Percentiles rank a stretch among this genome's conserved stretches.
Conservation (phyloP, 2,888 invertebrate species). For the Tenthredo livida region DNA sequence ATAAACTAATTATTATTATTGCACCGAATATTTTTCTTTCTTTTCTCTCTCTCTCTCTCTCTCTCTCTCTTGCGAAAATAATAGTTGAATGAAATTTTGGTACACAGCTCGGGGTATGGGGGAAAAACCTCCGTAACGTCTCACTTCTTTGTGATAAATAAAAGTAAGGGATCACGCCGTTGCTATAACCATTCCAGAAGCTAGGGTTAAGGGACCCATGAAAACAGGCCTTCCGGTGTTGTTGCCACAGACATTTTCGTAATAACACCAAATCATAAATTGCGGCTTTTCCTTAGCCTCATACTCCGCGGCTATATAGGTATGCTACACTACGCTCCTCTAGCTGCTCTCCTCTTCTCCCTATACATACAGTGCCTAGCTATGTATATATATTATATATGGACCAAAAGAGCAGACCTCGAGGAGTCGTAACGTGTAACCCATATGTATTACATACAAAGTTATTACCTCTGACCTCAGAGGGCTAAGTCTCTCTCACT, state of each 20-base stretch:
- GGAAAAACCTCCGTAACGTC: not conserved
- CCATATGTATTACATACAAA: not conserved
- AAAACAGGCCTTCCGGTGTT: constrained; percentile 35
- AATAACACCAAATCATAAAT: constrained; percentile 67
- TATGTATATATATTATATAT: not conserved
- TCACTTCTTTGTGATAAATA: constrained; percentile 46
- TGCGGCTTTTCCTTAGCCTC: constrained; percentile 57
- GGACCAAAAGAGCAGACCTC: constrained; percentile 8
- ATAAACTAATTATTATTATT: too few species aligned
- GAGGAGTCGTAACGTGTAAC: not conserved
- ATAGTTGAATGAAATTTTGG: not conserved
- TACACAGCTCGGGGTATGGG: not conserved
- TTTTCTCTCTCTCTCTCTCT: not conserved
- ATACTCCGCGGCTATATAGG: not conserved
- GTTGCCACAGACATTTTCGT: constrained; percentile 55
- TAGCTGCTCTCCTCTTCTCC: not conserved
- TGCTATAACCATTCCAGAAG: constrained; percentile 36
- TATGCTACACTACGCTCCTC: not conserved
- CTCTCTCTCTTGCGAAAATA: not conserved
- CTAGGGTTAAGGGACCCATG: constrained; percentile 43
- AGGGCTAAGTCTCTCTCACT: not conserved
- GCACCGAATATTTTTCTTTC: too few species aligned
- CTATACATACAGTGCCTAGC: not conserved
- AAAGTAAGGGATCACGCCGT: constrained; percentile 34
- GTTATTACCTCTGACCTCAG: not conserved